Conservation (phyloP, 1,140 invertebrate genomes). For the Lepidurus apus region DNA sequence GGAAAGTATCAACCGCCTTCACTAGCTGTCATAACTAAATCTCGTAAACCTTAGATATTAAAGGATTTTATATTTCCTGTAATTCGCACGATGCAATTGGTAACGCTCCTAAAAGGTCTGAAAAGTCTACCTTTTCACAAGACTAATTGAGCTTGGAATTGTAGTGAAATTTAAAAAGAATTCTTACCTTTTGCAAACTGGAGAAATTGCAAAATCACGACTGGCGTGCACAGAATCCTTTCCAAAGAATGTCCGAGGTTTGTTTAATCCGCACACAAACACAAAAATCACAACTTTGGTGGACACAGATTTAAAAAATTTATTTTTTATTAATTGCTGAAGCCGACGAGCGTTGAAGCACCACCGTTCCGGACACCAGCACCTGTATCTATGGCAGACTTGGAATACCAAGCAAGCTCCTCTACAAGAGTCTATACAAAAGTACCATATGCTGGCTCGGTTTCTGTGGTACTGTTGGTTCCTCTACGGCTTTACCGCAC, state of each 20-base stretch:
- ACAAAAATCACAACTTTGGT: background rate
- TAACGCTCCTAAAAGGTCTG: too few relatives aligned
- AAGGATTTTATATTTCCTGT: too few relatives aligned
- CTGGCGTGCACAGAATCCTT: background rate
- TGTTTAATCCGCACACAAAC: background rate
- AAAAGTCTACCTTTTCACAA: too few relatives aligned
- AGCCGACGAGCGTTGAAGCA: background rate
- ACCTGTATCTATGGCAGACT: background rate
- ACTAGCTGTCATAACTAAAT: too few relatives aligned
- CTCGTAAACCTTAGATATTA: too few relatives aligned
- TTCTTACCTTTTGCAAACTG: too few relatives aligned
- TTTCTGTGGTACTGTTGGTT: background rate
- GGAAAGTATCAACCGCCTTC: too few relatives aligned
- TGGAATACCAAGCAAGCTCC: background rate
- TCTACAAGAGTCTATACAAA: background rate
- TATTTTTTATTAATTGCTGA: background rate
- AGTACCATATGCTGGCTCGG: background rate
- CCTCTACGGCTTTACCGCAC: conserved; percentile 1
- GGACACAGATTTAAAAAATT: too few relatives aligned
- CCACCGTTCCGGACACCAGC: background rate
- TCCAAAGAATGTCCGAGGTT: background rate
- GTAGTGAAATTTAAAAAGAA: too few relatives aligned
- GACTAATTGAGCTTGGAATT: too few relatives aligned
- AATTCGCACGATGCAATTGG: too few relatives aligned
- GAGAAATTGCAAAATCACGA: background rate